These are phyloP conservation scores for Trematomus loennbergii DNA, from an alignment of 2,113 vertebrate species.

Conservation along the genomic window DNA sequence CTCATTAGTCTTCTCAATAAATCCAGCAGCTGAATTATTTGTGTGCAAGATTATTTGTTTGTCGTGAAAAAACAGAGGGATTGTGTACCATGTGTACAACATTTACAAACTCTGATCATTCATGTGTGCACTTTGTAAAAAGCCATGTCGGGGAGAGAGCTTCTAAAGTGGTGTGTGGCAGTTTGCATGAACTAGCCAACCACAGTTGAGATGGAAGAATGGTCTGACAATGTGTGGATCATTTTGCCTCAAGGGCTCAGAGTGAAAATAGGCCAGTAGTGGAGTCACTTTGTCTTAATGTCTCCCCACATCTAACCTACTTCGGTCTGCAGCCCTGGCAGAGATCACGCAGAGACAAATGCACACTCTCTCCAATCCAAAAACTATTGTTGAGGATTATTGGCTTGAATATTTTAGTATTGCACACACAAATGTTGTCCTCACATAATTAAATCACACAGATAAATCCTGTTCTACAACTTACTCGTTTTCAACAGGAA, in stretches of 20 bases:
- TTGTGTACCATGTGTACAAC: conserved; percentile 32
- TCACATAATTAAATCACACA: not conserved
- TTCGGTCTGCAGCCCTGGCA: conserved; percentile 46
- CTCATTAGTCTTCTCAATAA: not conserved
- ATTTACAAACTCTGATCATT: conserved; percentile 34
- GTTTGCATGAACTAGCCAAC: conserved; percentile 45
- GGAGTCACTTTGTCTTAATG: conserved; percentile 55
- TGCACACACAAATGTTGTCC: not conserved
- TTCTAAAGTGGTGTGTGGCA: conserved; percentile 13
- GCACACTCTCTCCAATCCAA: not conserved
- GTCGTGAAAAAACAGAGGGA: conserved; percentile 29
- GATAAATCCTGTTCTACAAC: conserved; percentile 7
- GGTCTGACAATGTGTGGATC: conserved; percentile 61
- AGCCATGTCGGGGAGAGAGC: not conserved
- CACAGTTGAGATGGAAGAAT: conserved; percentile 28
- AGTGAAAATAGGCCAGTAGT: conserved; percentile 76
- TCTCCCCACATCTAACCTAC: conserved; percentile 75
- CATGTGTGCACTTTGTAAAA: conserved; percentile 31
- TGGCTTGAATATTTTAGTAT: not conserved
- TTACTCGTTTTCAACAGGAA: conserved; percentile 2
- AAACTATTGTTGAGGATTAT: not conserved
- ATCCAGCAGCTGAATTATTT: conserved; percentile 15
- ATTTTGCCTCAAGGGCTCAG: conserved; percentile 67
- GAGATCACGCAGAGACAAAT: conserved; percentile 2
- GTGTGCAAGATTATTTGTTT: not conserved